Evolutionary conservation across 2,113 vertebrate species (phyloP).

Genomic region (Oreochromis spilurus): DNA sequence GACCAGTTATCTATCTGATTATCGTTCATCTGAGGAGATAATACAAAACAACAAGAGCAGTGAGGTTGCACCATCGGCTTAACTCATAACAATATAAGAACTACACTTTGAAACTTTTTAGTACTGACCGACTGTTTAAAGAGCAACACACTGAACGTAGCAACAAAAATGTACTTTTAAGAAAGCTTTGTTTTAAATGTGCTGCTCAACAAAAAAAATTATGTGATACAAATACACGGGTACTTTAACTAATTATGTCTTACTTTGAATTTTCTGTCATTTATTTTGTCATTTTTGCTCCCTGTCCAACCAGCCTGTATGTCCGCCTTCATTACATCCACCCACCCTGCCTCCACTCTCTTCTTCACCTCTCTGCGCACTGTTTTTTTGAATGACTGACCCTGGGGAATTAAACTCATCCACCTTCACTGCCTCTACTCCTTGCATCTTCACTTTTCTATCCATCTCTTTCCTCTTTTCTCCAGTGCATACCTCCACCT

Average conservation of each 20-base stretch:
- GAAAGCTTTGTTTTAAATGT: background rate
- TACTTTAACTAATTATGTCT: background rate
- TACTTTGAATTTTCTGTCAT: background rate
- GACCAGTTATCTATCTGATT: conserved; percentile 95
- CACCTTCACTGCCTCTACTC: background rate
- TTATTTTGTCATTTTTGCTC: background rate
- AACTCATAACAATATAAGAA: background rate
- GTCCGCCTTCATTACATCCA: background rate
- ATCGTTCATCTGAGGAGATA: conserved; percentile 88
- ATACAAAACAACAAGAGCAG: background rate
- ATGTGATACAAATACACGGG: background rate
- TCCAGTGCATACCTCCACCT: background rate
- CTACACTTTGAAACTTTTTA: background rate
- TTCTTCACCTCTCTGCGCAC: background rate
- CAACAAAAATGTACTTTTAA: background rate
- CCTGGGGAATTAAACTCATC: background rate
- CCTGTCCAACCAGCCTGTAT: background rate
- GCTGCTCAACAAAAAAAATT: background rate
- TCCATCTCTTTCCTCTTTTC: background rate
- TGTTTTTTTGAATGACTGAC: background rate
- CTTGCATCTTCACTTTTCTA: background rate
- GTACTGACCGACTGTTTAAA: background rate
- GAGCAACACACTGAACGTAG: background rate
- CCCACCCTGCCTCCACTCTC: background rate
- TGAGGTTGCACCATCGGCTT: background rate